Percentiles rank a stretch among this genome's conserved stretches.
Evolutionary conservation across 2,797 vertebrate genomes (phyloP).

Genomic region (Neomorphus geoffroyi): DNA sequence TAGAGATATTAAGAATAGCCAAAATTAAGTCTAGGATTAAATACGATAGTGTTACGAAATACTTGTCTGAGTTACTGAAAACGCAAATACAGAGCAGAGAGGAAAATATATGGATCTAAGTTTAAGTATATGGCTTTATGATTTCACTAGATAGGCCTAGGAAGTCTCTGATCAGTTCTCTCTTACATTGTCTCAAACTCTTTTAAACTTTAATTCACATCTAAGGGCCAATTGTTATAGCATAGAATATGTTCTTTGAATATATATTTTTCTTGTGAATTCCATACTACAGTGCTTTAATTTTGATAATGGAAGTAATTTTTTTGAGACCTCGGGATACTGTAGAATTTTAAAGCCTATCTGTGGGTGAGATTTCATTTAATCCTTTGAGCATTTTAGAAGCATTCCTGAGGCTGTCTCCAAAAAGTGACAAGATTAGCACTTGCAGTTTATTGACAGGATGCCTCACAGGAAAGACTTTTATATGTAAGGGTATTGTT

Average conservation of each 20-base stretch:
- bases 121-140: conserved; percentile 23
- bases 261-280: conserved; percentile 60
- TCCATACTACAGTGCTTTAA: conserved; percentile 52
- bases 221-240: conserved; percentile 38
- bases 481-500: conserved; percentile 52
- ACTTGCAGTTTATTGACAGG: conserved; percentile 70
- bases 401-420: conserved; percentile 72
- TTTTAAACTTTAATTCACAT: background rate
- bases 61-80: background rate
- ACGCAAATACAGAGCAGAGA: background rate
- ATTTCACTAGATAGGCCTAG: conserved; percentile 17
- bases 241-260: conserved; percentile 52
- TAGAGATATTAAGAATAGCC: background rate
- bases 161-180: conserved; percentile 37
- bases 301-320: conserved; percentile 74
- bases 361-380: conserved; percentile 76
- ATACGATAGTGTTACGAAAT: background rate
- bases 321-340: conserved; percentile 67
- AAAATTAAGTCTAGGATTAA: conserved; percentile 2
- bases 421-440: conserved; percentile 75
- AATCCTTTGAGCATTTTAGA: conserved; percentile 77
- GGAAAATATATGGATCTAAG: background rate
- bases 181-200: background rate
- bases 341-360: conserved; percentile 70
- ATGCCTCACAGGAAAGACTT: conserved; percentile 52